Percentiles rank a stretch among this genome's conserved stretches.
phyloP scores from a whole-genome alignment of 2,113 vertebrate species.

The Onychorhynchus coronatus region DNA sequence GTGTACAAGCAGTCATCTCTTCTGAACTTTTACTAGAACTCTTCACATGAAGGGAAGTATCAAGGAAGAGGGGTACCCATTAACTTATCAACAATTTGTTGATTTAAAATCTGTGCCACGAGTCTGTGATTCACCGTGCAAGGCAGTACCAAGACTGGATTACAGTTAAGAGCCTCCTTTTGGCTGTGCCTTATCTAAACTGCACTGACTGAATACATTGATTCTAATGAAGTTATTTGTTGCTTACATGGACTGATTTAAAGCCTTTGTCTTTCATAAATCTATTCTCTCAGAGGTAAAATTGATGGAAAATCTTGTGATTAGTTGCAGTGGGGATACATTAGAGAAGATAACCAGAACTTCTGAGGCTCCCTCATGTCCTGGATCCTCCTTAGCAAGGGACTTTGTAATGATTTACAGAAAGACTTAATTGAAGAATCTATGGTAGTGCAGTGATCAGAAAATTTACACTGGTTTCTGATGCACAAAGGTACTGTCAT shows the following conservation, averaged over 20 bases:
- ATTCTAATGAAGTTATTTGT: background rate
- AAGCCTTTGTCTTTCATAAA: background rate
- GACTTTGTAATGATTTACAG: background rate
- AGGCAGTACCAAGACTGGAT: background rate
- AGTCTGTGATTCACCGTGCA: background rate
- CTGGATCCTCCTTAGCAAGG: background rate
- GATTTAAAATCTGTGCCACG: background rate
- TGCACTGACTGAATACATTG: background rate
- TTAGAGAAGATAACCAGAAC: background rate
- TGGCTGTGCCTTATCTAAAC: background rate
- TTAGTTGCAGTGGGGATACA: background rate
- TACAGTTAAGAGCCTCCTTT: background rate
- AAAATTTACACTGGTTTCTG: background rate
- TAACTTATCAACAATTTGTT: background rate
- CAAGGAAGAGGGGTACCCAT: background rate
- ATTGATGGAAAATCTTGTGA: background rate
- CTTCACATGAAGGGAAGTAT: background rate
- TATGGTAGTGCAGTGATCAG: background rate
- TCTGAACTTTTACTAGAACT: background rate
- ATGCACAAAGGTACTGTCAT: background rate
- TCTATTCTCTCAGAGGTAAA: background rate
- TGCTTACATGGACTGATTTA: background rate
- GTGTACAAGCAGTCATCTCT: background rate
- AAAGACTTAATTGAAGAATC: background rate
- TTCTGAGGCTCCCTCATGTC: background rate